A percentile compares a stretch with the other conserved stretches of the same genome.
Evolutionary conservation across 2,113 vertebrate species (phyloP).

Genomic region (Eonycteris spelaea): DNA sequence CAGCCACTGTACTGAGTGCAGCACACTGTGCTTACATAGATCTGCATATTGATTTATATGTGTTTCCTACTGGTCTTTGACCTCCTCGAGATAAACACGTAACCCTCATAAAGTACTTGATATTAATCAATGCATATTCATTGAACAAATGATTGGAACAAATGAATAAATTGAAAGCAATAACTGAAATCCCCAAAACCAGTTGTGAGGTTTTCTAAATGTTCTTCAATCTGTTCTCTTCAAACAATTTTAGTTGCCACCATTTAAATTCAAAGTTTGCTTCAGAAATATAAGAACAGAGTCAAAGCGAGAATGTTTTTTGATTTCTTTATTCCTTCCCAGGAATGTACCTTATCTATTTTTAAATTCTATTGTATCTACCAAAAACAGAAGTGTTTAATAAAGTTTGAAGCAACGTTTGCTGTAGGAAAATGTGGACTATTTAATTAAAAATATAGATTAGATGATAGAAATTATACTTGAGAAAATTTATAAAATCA

Average conservation of each 20-base stretch:
- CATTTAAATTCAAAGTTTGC: slow-evolving; percentile 1
- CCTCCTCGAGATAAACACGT: background rate
- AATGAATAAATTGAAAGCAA: background rate
- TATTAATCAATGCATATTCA: background rate
- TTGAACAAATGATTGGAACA: background rate
- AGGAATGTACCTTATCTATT: background rate
- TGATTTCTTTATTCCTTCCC: background rate
- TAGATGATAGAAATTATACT: background rate
- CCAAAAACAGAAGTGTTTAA: background rate
- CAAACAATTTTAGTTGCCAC: slow-evolving; percentile 12
- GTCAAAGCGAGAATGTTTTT: background rate
- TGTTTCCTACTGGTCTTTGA: background rate
- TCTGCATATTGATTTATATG: background rate
- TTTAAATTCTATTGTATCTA: background rate
- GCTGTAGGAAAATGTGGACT: background rate
- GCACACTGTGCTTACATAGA: background rate
- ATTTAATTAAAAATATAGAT: background rate
- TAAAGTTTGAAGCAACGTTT: background rate
- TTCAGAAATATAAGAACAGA: background rate
- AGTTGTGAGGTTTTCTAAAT: background rate
- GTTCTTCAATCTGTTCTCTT: background rate
- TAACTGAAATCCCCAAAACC: background rate
- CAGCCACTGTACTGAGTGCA: background rate
- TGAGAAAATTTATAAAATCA: background rate
- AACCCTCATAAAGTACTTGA: background rate